These are phyloP conservation scores for Ceyx erithaca DNA, from an alignment of 2,797 vertebrate genomes.

Conservation along the genomic window DNA sequence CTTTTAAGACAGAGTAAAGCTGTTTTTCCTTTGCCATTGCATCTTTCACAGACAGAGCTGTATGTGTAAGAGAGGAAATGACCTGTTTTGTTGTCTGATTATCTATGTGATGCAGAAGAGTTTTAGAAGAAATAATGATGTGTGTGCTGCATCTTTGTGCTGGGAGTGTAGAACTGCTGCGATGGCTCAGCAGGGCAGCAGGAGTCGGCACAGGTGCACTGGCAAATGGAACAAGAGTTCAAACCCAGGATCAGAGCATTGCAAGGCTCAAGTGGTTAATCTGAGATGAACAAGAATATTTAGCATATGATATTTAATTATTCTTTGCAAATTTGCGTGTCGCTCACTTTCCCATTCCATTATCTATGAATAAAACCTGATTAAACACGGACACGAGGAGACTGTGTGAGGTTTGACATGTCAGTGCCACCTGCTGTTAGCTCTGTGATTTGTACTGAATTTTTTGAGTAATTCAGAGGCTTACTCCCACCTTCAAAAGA, in stretches of 20 bases:
- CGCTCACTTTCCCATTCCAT: not conserved
- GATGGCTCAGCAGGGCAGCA: not conserved
- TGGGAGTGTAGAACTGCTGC: not conserved
- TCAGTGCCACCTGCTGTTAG: constrained; percentile 55
- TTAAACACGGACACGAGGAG: not conserved
- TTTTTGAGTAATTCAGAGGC: not conserved
- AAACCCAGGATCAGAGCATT: not conserved
- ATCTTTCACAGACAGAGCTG: not conserved
- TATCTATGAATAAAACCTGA: not conserved
- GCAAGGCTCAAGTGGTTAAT: not conserved
- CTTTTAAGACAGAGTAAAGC: not conserved
- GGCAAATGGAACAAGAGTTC: not conserved
- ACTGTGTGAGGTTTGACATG: not conserved
- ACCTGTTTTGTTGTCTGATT: not conserved
- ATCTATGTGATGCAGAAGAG: not conserved
- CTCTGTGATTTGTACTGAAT: not conserved
- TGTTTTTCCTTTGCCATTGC: not conserved
- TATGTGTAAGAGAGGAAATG: not conserved
- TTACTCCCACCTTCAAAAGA: not conserved
- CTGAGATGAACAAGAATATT: not conserved
- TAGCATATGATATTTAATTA: not conserved
- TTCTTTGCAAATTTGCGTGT: not conserved
- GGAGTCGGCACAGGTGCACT: not conserved
- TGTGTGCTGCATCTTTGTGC: not conserved
- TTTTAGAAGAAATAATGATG: not conserved